A percentile compares a stretch with the other conserved stretches of the same genome.
These are phyloP conservation scores for Nipponia nippon DNA, from an alignment of 2,113 vertebrate genomes.

Conservation along the genomic window DNA sequence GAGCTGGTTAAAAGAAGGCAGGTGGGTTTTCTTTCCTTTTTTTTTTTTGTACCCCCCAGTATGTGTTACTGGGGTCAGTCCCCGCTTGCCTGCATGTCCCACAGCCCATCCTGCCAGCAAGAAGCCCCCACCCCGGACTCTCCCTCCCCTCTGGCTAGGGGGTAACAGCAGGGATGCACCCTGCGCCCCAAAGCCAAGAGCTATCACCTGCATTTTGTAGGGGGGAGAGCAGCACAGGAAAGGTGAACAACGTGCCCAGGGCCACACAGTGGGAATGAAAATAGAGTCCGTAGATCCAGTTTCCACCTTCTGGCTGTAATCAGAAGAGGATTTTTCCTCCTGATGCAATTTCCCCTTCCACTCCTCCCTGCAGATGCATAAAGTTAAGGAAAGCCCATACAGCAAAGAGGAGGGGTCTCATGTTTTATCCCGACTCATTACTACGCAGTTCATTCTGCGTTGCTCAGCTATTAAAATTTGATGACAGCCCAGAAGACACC, in stretches of 20 bases:
- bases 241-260: fast-evolving
- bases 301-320: background rate
- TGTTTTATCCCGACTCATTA: background rate
- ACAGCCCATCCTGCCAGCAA: background rate
- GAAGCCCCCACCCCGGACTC: background rate
- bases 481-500: background rate
- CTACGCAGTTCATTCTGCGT: fast-evolving
- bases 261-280: background rate
- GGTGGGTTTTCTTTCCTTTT: background rate
- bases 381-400: background rate
- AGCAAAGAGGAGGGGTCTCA: background rate
- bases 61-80: background rate
- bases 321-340: background rate
- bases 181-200: background rate
- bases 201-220: fast-evolving
- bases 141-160: background rate
- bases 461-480: background rate
- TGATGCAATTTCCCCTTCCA: background rate
- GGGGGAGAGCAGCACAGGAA: background rate
- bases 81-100: background rate
- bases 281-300: background rate
- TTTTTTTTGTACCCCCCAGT: no score
- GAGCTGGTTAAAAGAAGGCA: background rate
- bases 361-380: fast-evolving
- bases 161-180: background rate